Evolutionary conservation across 2,888 invertebrate species (phyloP), one percentile per base, ranked within the genome.

Genomic region (Malachius bipustulatus): DNA sequence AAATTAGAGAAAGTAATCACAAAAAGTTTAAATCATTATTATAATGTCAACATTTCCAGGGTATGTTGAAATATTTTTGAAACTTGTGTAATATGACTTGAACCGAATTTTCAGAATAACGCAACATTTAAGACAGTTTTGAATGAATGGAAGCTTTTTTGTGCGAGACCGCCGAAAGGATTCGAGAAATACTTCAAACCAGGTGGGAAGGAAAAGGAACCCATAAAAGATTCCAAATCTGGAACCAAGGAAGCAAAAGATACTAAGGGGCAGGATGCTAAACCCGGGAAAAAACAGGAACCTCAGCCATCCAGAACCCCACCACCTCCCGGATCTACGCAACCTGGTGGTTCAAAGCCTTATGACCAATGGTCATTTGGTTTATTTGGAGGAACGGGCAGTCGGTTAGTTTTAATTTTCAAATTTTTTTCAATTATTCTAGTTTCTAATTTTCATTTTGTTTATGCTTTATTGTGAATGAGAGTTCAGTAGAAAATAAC

Each of bases 121-220:
- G 48, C 69, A 66, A 44, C 55, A 46, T 75, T 51, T 68, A 73
- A 62, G 66, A 67, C 47, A 66, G 76, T 45, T 60, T 74, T 58
- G 70, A 73, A 50, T 69, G 60, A 80, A 50, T 82, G 70, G 67
- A 62, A 58, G 45, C 44, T 70, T 37, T 70, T 84, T 47, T 80
- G 82, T 54, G 77, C 82, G 49, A 80, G 82, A 52, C 81, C 84
- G 9, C 91, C 91, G 0, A 90, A 90, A 63, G 93, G 93, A 1
- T 93, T 93, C 61, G 93, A 90, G 57, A 91, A 93, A 55, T 91
- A 83, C 60, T 93, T 87, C 51, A 75, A 79, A 53, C 79, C 78
- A 4, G 71, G 72, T 13, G 59, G 65, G 26, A 57, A 63, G 45
- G 39, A 53, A 2, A 54, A 59, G 46, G 37, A 45, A 9, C 39